Percentiles rank a stretch among this genome's conserved stretches.
Evolutionary conservation across 2,888 invertebrate species (phyloP).

Genomic region (Unio delphinus): DNA sequence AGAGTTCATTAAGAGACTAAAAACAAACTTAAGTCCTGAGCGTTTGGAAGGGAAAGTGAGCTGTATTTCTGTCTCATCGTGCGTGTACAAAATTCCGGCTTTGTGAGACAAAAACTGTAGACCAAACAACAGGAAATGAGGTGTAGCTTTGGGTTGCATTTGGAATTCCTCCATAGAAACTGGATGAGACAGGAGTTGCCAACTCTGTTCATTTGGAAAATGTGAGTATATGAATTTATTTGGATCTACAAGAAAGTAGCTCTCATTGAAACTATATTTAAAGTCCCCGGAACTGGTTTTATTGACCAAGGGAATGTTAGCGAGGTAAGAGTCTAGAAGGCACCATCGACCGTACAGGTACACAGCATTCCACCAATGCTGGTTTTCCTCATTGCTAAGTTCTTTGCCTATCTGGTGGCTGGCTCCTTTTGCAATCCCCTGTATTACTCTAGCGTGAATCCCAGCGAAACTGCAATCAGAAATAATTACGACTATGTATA

Average conservation of each 20-base stretch:
- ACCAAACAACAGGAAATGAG: slow-evolving; percentile 45
- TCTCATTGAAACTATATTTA: slow-evolving; percentile 43
- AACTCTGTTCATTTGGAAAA: slow-evolving; percentile 40
- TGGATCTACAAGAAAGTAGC: slow-evolving; percentile 45
- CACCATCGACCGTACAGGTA: slow-evolving; percentile 42
- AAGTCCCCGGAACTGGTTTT: slow-evolving; percentile 35
- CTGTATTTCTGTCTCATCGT: slow-evolving; percentile 38
- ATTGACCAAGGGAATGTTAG: slow-evolving; percentile 33
- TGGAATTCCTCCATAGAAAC: slow-evolving; percentile 42
- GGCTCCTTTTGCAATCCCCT: slow-evolving; percentile 43
- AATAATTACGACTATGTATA: background rate
- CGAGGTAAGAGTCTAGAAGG: slow-evolving; percentile 40
- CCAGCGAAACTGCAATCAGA: slow-evolving; percentile 37
- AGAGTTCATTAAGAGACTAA: slow-evolving; percentile 30
- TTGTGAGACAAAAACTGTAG: slow-evolving; percentile 43
- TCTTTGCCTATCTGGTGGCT: slow-evolving; percentile 43
- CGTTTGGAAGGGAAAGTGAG: slow-evolving; percentile 36
- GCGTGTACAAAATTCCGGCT: slow-evolving; percentile 32
- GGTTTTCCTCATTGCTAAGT: slow-evolving; percentile 39
- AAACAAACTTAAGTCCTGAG: slow-evolving; percentile 40
- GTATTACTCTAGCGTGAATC: slow-evolving; percentile 38
- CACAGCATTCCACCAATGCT: slow-evolving; percentile 50
- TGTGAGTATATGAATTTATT: slow-evolving; percentile 46
- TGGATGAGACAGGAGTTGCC: slow-evolving; percentile 35
- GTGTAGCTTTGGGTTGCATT: slow-evolving; percentile 44